A percentile compares a stretch with the other conserved stretches of the same genome.
Conservation (phyloP, 1,140 invertebrate genomes). For the Camponotus pennsylvanicus region DNA sequence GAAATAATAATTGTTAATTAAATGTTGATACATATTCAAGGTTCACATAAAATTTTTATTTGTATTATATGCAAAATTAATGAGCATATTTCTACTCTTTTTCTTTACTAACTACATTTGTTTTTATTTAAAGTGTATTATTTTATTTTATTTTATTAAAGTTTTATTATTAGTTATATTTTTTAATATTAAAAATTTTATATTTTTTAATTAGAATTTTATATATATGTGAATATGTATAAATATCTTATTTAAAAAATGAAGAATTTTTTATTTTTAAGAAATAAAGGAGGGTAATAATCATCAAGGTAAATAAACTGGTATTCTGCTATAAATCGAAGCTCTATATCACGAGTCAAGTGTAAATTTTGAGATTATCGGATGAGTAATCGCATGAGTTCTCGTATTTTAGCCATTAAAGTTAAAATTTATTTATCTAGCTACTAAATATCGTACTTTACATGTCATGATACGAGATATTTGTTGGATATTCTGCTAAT, state of each 20-base stretch:
- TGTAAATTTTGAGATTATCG: slow-evolving; percentile 12
- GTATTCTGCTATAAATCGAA: neutral
- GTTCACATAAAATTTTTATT: too few relatives aligned
- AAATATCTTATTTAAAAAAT: too few relatives aligned
- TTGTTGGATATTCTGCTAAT: neutral
- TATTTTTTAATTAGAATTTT: too few relatives aligned
- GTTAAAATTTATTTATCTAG: neutral
- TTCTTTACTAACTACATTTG: too few relatives aligned
- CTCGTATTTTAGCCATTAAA: neutral
- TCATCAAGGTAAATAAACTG: neutral
- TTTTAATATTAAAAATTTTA: too few relatives aligned
- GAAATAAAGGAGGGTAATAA: neutral
- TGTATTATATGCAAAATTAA: too few relatives aligned
- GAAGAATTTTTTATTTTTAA: too few relatives aligned
- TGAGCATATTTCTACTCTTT: too few relatives aligned
- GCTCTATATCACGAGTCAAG: neutral
- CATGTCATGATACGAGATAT: neutral
- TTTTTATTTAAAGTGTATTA: too few relatives aligned
- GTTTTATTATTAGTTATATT: too few relatives aligned
- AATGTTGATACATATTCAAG: neutral
- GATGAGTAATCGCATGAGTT: neutral
- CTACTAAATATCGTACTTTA: neutral
- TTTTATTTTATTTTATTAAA: too few relatives aligned
- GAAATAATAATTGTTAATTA: neutral
- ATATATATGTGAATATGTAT: too few relatives aligned